phyloP scores from a whole-genome alignment of 2,113 vertebrate species.

The Cariama cristata region DNA sequence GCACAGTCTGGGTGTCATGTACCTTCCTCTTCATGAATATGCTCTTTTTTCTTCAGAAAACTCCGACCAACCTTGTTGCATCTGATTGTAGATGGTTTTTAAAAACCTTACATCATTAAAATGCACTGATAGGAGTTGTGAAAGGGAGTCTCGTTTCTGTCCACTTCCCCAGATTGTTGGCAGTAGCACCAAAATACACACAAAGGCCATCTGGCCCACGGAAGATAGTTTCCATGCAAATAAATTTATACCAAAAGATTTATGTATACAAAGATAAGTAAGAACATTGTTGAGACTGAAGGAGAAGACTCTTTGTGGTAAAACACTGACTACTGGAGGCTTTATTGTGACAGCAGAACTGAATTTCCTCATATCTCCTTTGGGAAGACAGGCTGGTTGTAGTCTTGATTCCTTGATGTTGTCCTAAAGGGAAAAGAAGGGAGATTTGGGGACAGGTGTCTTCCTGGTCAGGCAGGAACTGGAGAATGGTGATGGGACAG shows the following conservation, averaged over 20 bases:
- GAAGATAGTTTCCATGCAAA: not conserved
- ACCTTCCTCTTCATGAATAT: not conserved
- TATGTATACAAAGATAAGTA: not conserved
- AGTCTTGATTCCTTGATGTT: not conserved
- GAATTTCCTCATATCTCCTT: not conserved
- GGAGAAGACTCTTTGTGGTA: not conserved
- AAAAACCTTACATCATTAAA: not conserved
- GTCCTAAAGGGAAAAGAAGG: not conserved
- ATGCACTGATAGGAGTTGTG: not conserved
- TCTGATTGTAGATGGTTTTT: not conserved
- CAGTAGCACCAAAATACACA: not conserved
- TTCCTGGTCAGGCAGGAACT: not conserved
- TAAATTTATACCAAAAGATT: not conserved
- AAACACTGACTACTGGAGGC: not conserved
- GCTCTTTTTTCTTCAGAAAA: not conserved
- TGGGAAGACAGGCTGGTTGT: not conserved
- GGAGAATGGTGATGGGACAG: not conserved
- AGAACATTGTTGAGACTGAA: not conserved
- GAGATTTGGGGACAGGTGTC: not conserved
- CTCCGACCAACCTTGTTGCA: not conserved
- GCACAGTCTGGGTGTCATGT: not conserved
- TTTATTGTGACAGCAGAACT: not conserved
- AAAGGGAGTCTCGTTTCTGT: not conserved
- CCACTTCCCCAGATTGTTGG: not conserved
- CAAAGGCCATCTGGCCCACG: not conserved